Percentiles rank a stretch among this genome's conserved stretches.
Evolutionary conservation across 1,140 invertebrate species (phyloP).

Genomic region (Sesamia nonagrioides): DNA sequence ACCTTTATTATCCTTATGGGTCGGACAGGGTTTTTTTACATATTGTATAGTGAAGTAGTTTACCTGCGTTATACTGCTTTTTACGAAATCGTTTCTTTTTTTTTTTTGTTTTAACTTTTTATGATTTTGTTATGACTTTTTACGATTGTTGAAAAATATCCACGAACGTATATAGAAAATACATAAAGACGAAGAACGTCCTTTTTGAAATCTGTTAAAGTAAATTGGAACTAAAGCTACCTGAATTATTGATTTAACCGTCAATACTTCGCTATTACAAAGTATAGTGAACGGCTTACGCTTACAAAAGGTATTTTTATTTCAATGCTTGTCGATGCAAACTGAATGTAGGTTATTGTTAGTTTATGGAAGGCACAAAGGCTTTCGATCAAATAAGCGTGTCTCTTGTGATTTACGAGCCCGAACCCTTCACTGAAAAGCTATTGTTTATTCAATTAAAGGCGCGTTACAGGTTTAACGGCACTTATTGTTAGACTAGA

Average conservation of each 20-base stretch:
- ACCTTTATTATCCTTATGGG: no score
- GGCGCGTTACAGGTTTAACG: constrained; percentile 32
- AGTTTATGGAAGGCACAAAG: constrained; percentile 34
- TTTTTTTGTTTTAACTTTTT: no score
- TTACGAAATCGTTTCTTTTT: no score
- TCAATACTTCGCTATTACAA: constrained; percentile 15
- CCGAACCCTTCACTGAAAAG: constrained; percentile 21
- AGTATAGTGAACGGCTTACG: background rate
- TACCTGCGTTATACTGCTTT: no score
- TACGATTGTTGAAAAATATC: no score
- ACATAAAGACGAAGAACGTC: no score
- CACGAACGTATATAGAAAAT: no score
- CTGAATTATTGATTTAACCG: background rate
- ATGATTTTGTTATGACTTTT: no score
- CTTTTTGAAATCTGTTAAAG: background rate
- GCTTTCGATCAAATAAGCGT: constrained; percentile 42
- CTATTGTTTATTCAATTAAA: constrained; percentile 52
- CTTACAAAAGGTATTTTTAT: background rate
- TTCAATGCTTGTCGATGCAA: constrained; percentile 24
- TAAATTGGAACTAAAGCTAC: background rate
- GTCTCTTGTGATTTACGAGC: constrained; percentile 44
- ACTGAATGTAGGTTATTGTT: constrained; percentile 42
- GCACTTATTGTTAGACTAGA: constrained; percentile 26
- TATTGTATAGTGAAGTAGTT: no score
- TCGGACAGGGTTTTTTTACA: no score